These are phyloP conservation scores for Trachymyrmex cornetzi DNA, from an alignment of 1,140 invertebrate genomes.

Conservation along the genomic window DNA sequence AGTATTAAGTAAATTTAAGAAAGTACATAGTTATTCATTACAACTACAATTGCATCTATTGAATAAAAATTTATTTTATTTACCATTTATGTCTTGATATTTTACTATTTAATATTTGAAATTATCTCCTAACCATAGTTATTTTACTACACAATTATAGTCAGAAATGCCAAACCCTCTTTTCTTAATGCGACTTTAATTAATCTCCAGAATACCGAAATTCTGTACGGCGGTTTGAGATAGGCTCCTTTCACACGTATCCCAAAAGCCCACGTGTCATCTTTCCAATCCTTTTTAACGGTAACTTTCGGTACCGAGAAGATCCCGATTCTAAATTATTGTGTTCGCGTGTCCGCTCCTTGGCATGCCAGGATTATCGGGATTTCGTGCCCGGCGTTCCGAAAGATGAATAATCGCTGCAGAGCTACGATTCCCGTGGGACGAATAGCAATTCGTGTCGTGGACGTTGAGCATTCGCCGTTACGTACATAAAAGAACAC, in stretches of 20 bases:
- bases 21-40: too few relatives aligned
- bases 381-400: constrained; percentile 58
- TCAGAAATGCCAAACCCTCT: too few relatives aligned
- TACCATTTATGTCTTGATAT: too few relatives aligned
- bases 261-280: neutral
- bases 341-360: constrained; percentile 59
- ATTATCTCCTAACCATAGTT: too few relatives aligned
- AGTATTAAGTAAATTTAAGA: too few relatives aligned
- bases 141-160: too few relatives aligned
- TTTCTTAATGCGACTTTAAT: too few relatives aligned
- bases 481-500: constrained; percentile 48
- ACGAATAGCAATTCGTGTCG: constrained; percentile 59
- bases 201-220: neutral
- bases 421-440: constrained; percentile 60
- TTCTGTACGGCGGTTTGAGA: neutral
- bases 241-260: neutral
- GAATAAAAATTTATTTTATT: too few relatives aligned
- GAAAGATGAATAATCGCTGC: constrained; percentile 65
- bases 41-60: too few relatives aligned
- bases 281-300: constrained; percentile 46
- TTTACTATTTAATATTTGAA: too few relatives aligned
- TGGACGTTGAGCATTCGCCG: constrained; percentile 28
- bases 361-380: constrained; percentile 51
- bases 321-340: constrained; percentile 60
- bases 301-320: constrained; percentile 1